Conservation (phyloP, 1,140 invertebrate species). For the Helicoverpa zea region DNA sequence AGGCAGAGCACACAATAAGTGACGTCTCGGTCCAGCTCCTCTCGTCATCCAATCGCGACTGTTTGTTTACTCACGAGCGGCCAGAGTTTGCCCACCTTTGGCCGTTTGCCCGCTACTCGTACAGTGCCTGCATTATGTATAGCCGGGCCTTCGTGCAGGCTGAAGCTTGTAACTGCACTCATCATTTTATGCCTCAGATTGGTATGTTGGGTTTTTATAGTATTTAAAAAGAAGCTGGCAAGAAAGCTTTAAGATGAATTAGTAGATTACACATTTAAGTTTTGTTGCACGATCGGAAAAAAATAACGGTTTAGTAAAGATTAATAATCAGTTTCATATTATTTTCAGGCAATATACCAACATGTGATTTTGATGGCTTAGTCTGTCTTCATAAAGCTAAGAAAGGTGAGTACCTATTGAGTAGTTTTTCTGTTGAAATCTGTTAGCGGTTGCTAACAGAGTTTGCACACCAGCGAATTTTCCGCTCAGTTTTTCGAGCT, state of each 20-base stretch:
- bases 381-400: slow-evolving; percentile 83
- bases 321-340: slow-evolving; percentile 21
- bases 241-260: too few relatives aligned
- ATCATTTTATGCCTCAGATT: slow-evolving; percentile 86
- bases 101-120: slow-evolving; percentile 85
- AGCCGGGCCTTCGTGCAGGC: slow-evolving; percentile 85
- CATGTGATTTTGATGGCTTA: slow-evolving; percentile 84
- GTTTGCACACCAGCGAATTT: too few relatives aligned
- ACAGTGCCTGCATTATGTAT: slow-evolving; percentile 86
- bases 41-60: slow-evolving; percentile 61
- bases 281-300: too few relatives aligned
- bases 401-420: slow-evolving; percentile 61
- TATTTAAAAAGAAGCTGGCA: too few relatives aligned
- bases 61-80: slow-evolving; percentile 66
- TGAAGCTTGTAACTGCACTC: slow-evolving; percentile 86
- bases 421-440: too few relatives aligned
- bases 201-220: slow-evolving; percentile 60
- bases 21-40: slow-evolving; percentile 65
- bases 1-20: slow-evolving; percentile 74
- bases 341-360: slow-evolving; percentile 67
- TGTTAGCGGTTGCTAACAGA: too few relatives aligned
- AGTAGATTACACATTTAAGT: too few relatives aligned
- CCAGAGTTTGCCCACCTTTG: slow-evolving; percentile 63
- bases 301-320: too few relatives aligned
- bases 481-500: too few relatives aligned